Evolutionary conservation across 2,888 invertebrate species (phyloP).

Genomic region (Perizoma affinitatum): DNA sequence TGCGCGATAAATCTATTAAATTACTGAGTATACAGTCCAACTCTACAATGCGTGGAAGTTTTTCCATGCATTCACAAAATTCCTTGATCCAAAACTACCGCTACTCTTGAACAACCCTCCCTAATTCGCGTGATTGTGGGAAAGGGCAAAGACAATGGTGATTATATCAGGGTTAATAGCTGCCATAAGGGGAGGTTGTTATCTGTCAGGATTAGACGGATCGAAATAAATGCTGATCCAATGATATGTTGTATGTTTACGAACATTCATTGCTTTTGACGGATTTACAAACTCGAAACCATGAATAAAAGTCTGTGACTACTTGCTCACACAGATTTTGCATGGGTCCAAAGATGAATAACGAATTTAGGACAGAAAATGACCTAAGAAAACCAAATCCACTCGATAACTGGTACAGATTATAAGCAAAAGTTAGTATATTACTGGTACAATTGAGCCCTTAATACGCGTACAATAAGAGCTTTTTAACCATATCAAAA

Average conservation of each 20-base stretch:
- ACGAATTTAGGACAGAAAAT: background rate
- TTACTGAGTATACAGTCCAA: no score
- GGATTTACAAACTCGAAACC: no score
- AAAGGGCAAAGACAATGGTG: slow-evolving; percentile 79
- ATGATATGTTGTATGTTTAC: slow-evolving; percentile 43
- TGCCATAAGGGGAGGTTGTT: slow-evolving; percentile 58
- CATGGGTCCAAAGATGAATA: no score
- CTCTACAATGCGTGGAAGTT: background rate
- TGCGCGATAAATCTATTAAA: no score
- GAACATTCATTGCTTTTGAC: slow-evolving; percentile 9
- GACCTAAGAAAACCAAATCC: slow-evolving; percentile 14
- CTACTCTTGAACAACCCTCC: slow-evolving; percentile 28
- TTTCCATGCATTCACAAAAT: slow-evolving; percentile 12
- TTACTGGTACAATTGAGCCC: slow-evolving; percentile 55
- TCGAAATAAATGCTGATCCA: slow-evolving; percentile 36
- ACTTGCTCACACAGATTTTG: background rate
- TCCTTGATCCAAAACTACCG: slow-evolving; percentile 17
- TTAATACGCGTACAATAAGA: slow-evolving; percentile 63
- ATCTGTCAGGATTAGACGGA: slow-evolving; percentile 69
- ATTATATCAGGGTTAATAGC: slow-evolving; percentile 80
- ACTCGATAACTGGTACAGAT: slow-evolving; percentile 22
- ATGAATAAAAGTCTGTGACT: no score
- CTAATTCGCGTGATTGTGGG: slow-evolving; percentile 64
- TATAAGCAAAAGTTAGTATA: slow-evolving; percentile 40
- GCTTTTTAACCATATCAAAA: slow-evolving; percentile 61